Base-by-base conservation (phyloP, 2,888 invertebrate species). In the Gibbula magus region DNA sequence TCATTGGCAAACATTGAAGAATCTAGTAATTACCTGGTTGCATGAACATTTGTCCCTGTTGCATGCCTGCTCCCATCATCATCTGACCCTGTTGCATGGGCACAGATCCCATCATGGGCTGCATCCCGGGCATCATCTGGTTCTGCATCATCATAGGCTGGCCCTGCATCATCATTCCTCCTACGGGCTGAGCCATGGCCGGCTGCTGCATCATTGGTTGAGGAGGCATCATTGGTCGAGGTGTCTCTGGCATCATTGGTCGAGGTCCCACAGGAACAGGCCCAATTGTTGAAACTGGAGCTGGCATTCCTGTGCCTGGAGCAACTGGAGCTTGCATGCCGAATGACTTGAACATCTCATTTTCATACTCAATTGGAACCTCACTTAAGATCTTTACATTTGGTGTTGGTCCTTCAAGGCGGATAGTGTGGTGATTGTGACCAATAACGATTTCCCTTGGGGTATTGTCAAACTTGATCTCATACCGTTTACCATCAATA, bases 391-490 rank as follows among this genome's bases (percentile, higher is more conserved):
- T 97, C 92, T 96, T 96, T 0, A 99, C 98, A 93, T 97, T 97
- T 0, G 99, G 99, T 3, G 97, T 95, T 0, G 97, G 97, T 0
- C 98, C 98, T 35, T 86, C 86, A 10, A 99, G 94, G 89, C 96
- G 96, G 0, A 99, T 94, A 67, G 95, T 94, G 82, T 96, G 95
- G n/a, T 95, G 94, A 82, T 96, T 95, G 0, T 96, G 96, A 80
- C 96, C 96, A 53, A 99, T 94, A 66, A 96, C 95, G 13, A 98
- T 95, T 0, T 95, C 95, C 74, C 97, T 95, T 0, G 97, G 96
- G 70, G 96, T 96, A 0, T 97, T 98, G 51, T 97, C 97, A 92
- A 99, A 99, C 92, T 96, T 96, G 88, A 97, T 97, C 91, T 98
- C 98, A 92, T 88, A 91, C 90, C 91, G 91, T 82, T 90, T 89